Conservation (phyloP, 2,888 invertebrate genomes). For the Ryuthela nishihirai region DNA sequence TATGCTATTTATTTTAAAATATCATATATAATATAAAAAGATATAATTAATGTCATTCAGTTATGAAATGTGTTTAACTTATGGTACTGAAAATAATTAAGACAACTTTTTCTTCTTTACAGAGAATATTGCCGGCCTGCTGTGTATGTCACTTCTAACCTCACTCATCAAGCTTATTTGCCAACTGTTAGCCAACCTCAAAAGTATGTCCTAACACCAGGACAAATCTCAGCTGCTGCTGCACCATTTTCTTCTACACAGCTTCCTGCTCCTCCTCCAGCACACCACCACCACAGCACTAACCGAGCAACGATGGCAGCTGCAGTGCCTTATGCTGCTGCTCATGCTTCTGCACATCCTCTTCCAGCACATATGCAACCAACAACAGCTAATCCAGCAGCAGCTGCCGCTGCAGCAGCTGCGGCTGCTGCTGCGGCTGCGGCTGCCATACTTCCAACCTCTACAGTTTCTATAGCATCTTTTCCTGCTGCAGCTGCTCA, state of each 20-base stretch:
- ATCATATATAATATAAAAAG: too few relatives aligned
- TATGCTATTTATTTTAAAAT: too few relatives aligned
- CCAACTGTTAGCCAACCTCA: constrained; percentile 41
- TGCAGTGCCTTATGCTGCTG: constrained; percentile 51
- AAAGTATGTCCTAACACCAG: constrained; percentile 49
- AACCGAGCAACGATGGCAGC: constrained; percentile 54
- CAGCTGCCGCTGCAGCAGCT: constrained; percentile 36
- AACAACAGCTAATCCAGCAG: constrained; percentile 37
- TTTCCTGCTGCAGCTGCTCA: constrained; percentile 66
- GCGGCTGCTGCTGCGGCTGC: constrained; percentile 42
- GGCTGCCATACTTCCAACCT: constrained; percentile 47
- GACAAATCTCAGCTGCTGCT: constrained; percentile 55
- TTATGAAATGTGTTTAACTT: too few relatives aligned
- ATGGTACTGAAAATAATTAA: too few relatives aligned
- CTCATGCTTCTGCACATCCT: constrained; percentile 64
- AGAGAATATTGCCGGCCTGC: constrained; percentile 61
- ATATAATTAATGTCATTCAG: too few relatives aligned
- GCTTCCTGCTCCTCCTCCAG: constrained; percentile 64
- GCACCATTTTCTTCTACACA: constrained; percentile 51
- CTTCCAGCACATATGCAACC: constrained; percentile 74
- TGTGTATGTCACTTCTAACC: constrained; percentile 61
- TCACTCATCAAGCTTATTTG: constrained; percentile 48
- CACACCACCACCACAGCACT: constrained; percentile 71
- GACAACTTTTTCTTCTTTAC: constrained; percentile 31
- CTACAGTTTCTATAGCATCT: constrained; percentile 32